These are phyloP conservation scores for Taphrorychus bicolor DNA, from an alignment of 2,888 invertebrate genomes.

Conservation along the genomic window DNA sequence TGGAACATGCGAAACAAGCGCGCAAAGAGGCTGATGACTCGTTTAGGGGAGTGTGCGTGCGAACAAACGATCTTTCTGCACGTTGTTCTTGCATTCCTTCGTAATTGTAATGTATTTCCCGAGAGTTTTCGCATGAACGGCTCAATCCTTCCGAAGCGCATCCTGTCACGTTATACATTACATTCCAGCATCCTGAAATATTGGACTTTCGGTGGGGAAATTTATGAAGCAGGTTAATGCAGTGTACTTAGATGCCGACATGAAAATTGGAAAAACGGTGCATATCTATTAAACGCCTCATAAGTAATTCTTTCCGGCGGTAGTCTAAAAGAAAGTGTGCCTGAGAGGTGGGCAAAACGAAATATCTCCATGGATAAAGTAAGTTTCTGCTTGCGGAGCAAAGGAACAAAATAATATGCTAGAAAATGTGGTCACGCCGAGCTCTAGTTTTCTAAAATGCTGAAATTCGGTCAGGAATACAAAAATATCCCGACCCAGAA, in stretches of 20 bases:
- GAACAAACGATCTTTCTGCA: constrained; percentile 22
- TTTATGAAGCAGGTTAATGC: not conserved
- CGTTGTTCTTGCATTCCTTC: constrained; percentile 24
- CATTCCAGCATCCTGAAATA: constrained; percentile 3
- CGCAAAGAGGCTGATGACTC: constrained; percentile 9
- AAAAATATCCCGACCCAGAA: constrained; percentile 28
- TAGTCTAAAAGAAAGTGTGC: not conserved
- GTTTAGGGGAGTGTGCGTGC: constrained; percentile 23
- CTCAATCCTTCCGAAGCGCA: constrained; percentile 1
- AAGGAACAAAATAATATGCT: constrained; percentile 36
- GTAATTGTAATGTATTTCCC: constrained; percentile 14
- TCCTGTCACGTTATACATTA: not conserved
- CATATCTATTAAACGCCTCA: not conserved
- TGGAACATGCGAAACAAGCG: constrained; percentile 8
- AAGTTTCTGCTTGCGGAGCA: constrained; percentile 30
- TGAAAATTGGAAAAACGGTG: not conserved
- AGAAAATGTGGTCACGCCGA: constrained; percentile 38
- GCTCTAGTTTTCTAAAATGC: constrained; percentile 35
- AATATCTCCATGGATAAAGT: constrained; percentile 27
- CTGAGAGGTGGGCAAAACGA: not conserved
- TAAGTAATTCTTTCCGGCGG: not conserved
- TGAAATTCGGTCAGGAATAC: constrained; percentile 33
- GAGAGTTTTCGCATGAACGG: constrained; percentile 19
- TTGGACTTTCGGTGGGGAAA: not conserved
- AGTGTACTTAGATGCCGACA: not conserved